phyloP scores from a whole-genome alignment of 2,888 invertebrate species.

The Rapana venosa region DNA sequence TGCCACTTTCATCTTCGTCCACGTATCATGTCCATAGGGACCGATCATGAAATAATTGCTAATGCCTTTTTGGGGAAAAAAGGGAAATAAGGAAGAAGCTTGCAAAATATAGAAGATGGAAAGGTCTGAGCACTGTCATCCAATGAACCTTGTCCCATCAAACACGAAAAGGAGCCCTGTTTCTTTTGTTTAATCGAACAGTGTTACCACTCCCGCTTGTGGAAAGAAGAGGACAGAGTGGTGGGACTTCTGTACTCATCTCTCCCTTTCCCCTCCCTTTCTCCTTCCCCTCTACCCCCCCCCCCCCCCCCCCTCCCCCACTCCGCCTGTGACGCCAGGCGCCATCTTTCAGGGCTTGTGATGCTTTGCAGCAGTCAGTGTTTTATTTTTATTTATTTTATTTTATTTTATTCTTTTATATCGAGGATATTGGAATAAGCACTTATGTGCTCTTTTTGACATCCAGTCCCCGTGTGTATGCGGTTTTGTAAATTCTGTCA shows the following conservation, averaged over 20 bases:
- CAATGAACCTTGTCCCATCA: slow-evolving; percentile 34
- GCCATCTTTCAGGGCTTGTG: background rate
- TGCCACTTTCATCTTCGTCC: too few relatives aligned
- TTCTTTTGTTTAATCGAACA: slow-evolving; percentile 32
- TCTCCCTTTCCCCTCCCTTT: too few relatives aligned
- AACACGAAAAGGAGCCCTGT: slow-evolving; percentile 9
- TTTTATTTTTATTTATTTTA: too few relatives aligned
- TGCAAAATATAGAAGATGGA: slow-evolving; percentile 39
- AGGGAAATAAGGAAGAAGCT: background rate
- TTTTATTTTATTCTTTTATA: too few relatives aligned
- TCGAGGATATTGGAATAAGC: too few relatives aligned
- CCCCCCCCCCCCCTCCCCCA: too few relatives aligned
- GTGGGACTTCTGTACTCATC: background rate
- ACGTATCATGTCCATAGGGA: too few relatives aligned
- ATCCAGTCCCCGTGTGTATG: too few relatives aligned
- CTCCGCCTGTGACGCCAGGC: background rate
- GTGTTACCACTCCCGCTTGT: slow-evolving; percentile 31
- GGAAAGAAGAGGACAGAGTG: slow-evolving; percentile 2
- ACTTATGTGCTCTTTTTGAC: too few relatives aligned
- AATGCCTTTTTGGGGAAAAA: background rate
- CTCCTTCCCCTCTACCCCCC: too few relatives aligned
- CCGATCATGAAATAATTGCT: too few relatives aligned
- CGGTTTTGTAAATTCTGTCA: too few relatives aligned
- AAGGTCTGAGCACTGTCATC: slow-evolving; percentile 39
- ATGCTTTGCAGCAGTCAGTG: slow-evolving; percentile 40